These are phyloP conservation scores for Aphis craccivora DNA, from an alignment of 1,140 invertebrate genomes.

Conservation along the genomic window DNA sequence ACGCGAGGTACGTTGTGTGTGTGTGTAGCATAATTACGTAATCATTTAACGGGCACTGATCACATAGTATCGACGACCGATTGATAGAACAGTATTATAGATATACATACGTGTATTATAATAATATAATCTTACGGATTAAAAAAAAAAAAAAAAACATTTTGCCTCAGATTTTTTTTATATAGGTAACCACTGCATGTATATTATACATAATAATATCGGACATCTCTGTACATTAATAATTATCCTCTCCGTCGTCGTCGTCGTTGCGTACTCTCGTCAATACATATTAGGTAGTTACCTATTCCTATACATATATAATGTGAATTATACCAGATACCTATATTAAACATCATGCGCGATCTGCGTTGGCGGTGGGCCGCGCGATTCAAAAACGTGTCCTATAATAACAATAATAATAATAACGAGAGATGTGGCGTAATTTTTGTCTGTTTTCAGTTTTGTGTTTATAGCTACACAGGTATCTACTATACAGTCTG, in stretches of 20 bases:
- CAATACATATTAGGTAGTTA: background rate
- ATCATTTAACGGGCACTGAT: conserved; percentile 9
- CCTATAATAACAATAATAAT: background rate
- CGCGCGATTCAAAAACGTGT: background rate
- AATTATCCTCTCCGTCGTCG: background rate
- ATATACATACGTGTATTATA: background rate
- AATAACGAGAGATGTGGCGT: background rate
- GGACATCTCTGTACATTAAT: background rate
- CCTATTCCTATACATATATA: background rate
- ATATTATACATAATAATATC: background rate
- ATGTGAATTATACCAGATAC: background rate
- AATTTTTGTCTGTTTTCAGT: conserved; percentile 11
- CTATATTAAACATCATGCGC: background rate
- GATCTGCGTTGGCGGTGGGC: background rate
- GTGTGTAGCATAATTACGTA: background rate
- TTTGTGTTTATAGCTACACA: background rate
- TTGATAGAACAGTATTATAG: background rate
- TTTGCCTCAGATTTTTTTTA: background rate
- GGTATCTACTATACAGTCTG: background rate
- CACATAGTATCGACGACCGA: conserved; percentile 20
- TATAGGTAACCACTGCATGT: background rate
- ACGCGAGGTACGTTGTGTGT: background rate
- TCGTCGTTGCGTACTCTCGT: background rate
- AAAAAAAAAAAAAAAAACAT: background rate
- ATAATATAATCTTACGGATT: background rate